Base-by-base conservation (phyloP, 2,888 invertebrate genomes). In the Pseudococcus jackbeardsleyi region DNA sequence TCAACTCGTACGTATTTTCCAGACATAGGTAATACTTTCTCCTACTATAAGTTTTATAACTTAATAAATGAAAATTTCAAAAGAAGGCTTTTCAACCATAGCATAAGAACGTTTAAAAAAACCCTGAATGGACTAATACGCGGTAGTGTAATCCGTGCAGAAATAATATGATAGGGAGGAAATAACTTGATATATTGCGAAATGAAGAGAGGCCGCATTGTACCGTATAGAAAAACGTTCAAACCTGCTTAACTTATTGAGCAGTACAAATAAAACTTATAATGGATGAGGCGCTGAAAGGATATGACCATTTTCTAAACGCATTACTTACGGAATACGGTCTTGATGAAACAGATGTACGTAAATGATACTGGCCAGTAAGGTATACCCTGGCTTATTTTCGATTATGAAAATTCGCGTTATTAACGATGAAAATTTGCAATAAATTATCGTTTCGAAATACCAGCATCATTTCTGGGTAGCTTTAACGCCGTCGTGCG, bases 31-130 rank as follows among this genome's bases (percentile, higher is more conserved):
- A 11, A 46, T 50, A 50, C 48, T 15, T 12, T 8, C 7, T 0
- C 42, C 6, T 5, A 3, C 3, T 9, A 50, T 50, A 86, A 59
- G 54, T 86, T 64, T 59, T 54, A 54, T 68, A 59, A 64, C 86
- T 59, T 86, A 19, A 86, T 59, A 86, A 86, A 86, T 86, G 86
- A 64, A 59, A 86, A 64, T 86, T 86, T 59, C 86, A 86, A 86
- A 86, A 54, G 86, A 59, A 26, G 54, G 86, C 68, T 86, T 86
- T 64, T 59, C 86, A n/a, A 46, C 39, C 33, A 42, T 33, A 42
- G 86, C 64, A 86, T 33, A 19, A 64, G 59, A 19, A n/a, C 33
- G 86, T 64, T 86, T 42, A 33, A 64, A 59, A 64, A 86, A 68
- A 1, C 26, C 26, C 19, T 59, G 68, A 68, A 86, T 42, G 64